A percentile compares a stretch with the other conserved stretches of the same genome.
Conservation (phyloP, 2,888 invertebrate species). For the Lathronympha strigana region DNA sequence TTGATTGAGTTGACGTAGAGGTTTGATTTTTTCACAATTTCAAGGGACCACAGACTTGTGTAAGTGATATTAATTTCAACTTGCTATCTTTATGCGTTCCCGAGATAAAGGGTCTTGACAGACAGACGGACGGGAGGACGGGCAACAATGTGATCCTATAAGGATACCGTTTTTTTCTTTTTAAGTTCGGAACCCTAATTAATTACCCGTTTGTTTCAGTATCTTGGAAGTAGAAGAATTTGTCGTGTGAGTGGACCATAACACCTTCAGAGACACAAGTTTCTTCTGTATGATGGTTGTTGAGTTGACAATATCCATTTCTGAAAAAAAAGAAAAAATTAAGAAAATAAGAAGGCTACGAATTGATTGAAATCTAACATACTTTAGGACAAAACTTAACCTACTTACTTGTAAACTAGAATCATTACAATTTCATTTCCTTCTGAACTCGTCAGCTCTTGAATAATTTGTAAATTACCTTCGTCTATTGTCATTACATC, state of each 20-base stretch:
- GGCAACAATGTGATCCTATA: too few relatives aligned
- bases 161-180: too few relatives aligned
- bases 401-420: conserved; percentile 59
- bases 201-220: conserved; percentile 51
- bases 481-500: conserved; percentile 52
- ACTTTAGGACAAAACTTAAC: too few relatives aligned
- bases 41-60: too few relatives aligned
- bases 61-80: too few relatives aligned
- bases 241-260: conserved; percentile 55
- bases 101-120: too few relatives aligned
- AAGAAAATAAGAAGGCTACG: background rate
- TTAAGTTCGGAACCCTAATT: too few relatives aligned
- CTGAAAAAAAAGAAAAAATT: conserved; percentile 51
- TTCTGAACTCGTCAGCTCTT: conserved; percentile 35
- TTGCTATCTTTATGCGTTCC: too few relatives aligned
- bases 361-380: background rate
- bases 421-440: conserved; percentile 52
- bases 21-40: too few relatives aligned
- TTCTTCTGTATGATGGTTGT: conserved; percentile 62
- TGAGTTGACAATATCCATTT: conserved; percentile 72
- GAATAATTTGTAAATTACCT: conserved; percentile 44
- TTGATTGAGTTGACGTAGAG: too few relatives aligned
- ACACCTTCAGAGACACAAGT: conserved; percentile 62
- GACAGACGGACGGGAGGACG: too few relatives aligned
- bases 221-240: conserved; percentile 58